A percentile compares a stretch with the other conserved stretches of the same genome.
Conservation (phyloP, 2,888 invertebrate genomes). For the Xylophagus ater region DNA sequence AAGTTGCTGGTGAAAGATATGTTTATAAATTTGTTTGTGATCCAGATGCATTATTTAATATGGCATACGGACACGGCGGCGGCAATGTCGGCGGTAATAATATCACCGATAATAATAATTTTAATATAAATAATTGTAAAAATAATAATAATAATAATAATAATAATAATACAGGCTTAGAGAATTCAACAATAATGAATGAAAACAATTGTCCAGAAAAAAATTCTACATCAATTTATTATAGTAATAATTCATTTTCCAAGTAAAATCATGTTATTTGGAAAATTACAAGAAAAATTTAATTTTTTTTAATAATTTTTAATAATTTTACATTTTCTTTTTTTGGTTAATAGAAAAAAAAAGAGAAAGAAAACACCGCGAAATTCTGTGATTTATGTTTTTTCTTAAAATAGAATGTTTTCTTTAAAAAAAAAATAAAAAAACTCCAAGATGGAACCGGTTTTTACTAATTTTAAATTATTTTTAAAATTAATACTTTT, state of each 20-base stretch:
- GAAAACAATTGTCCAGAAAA: constrained; percentile 3
- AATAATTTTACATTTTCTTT: no score
- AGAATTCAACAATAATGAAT: constrained; percentile 6
- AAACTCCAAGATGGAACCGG: no score
- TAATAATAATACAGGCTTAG: constrained; percentile 4
- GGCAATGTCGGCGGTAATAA: constrained; percentile 10
- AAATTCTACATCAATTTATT: not conserved
- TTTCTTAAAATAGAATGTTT: no score
- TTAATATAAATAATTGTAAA: no score
- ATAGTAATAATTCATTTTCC: constrained; percentile 10
- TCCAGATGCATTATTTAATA: constrained; percentile 79
- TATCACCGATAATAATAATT: not conserved
- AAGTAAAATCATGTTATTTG: no score
- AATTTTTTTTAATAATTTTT: no score
- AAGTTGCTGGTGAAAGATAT: constrained; percentile 90
- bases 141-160: constrained; percentile 7
- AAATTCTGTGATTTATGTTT: constrained; percentile 11
- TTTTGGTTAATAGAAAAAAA: no score
- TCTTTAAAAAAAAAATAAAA: no score
- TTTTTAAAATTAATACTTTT: no score
- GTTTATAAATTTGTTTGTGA: constrained; percentile 96
- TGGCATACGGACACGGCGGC: constrained; percentile 49
- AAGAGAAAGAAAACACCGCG: no score
- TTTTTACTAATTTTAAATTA: no score
- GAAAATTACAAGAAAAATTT: no score